Base-by-base conservation (phyloP, 2,113 vertebrate genomes). In the Pyxicephalus adspersus region DNA sequence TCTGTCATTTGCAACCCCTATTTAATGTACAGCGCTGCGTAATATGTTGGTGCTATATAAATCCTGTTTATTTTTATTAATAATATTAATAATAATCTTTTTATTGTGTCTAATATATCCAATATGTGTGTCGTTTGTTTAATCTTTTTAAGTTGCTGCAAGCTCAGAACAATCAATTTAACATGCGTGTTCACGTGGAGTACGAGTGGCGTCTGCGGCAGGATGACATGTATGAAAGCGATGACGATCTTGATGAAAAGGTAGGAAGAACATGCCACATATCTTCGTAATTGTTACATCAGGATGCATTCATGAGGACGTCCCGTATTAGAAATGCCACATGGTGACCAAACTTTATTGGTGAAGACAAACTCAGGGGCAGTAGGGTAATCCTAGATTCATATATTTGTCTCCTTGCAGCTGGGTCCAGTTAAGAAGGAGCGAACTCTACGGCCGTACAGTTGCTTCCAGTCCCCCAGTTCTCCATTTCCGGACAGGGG, bases 161-260 rank as follows among this genome's bases (percentile, higher is more conserved):
- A 84, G 84, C 89, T n/a, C 89, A 92, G 81, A 89, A 73, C 76
- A 90, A 90, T 70, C 88, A 88, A 66, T 92, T 93, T 86, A 93
- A 88, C 78, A 87, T 90, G 82, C 89, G 88, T 0, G 84, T 92
- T 54, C 89, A 92, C 0, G 88, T 92, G 72, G 89, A 92, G 19
- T 92, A 89, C 0, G 86, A 93, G 54, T 89, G 90, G 92, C 83
- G 81, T 7, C 80, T 93, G 51, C 85, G 90, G 28, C 87, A 92
- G 76, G 92, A 90, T 5, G 89, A 92, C 38, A 84, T 89, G 60
- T 90, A 90, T 25, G 92, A 94, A 83, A 93, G 90, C 15, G 91
- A 93, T 0, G 85, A 93, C 61, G 91, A 94, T 22, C 83, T 92
- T 51, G 90, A 92, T 73, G 90, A 91, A 55, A 92, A 91, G 89